phyloP scores from a whole-genome alignment of 2,888 invertebrate species.

The Girardia tigrina region DNA sequence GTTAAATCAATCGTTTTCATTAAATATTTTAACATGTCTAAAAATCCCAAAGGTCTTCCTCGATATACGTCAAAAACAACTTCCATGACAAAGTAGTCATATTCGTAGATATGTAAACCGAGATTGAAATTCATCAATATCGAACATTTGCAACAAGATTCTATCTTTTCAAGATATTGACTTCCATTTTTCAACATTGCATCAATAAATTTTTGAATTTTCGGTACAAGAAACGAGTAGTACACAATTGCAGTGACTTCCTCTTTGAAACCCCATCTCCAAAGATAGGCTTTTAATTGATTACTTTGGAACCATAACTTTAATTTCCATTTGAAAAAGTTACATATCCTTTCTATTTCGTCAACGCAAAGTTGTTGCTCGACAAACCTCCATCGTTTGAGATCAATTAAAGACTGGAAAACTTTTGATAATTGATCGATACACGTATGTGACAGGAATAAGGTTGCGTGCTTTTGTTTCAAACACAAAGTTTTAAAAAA shows the following conservation, averaged over 20 bases:
- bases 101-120: not conserved
- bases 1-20: not conserved
- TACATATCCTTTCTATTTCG: not conserved
- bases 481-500: not conserved
- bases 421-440: not conserved
- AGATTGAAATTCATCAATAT: not conserved
- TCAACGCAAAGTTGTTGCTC: constrained; percentile 7
- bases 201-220: not conserved
- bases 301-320: not conserved
- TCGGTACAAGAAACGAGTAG: not conserved
- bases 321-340: constrained; percentile 5
- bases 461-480: not conserved
- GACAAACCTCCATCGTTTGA: not conserved
- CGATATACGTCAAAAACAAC: not conserved
- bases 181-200: not conserved
- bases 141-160: not conserved
- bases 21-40: not conserved
- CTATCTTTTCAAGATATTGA: not conserved
- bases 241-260: not conserved
- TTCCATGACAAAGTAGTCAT: not conserved
- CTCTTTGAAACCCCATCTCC: not conserved
- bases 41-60: constrained; percentile 15
- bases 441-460: not conserved
- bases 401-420: constrained; percentile 16
- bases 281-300: constrained; percentile 2